A percentile compares a stretch with the other conserved stretches of the same genome.
These are phyloP conservation scores for Taeniopygia guttata DNA, from an alignment of 2,797 vertebrate genomes.

Conservation along the genomic window DNA sequence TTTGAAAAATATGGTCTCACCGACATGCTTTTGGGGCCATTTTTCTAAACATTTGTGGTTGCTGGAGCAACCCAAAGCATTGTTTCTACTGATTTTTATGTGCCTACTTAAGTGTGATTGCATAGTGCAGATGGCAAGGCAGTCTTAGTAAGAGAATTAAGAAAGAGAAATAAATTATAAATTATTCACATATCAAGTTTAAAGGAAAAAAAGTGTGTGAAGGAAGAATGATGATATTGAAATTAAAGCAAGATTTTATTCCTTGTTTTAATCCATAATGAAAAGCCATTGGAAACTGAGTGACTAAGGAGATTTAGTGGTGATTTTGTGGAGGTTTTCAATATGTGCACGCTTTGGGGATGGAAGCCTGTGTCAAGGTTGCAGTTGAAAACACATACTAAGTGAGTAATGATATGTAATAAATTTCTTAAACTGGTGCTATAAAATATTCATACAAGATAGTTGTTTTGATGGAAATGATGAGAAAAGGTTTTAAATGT, in stretches of 20 bases:
- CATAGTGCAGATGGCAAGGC: background rate
- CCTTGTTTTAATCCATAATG: background rate
- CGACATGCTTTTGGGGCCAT: background rate
- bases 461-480: background rate
- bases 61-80: background rate
- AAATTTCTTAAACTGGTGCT: background rate
- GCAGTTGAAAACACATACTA: background rate
- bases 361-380: background rate
- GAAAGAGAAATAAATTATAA: background rate
- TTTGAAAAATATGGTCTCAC: background rate
- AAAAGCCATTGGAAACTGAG: background rate
- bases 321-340: background rate
- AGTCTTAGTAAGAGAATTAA: background rate
- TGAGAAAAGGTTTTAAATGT: background rate
- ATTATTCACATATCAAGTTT: background rate
- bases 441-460: background rate
- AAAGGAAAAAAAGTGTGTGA: background rate
- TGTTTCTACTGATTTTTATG: constrained; percentile 21
- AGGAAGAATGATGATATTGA: background rate
- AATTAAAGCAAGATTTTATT: background rate
- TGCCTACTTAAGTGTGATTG: background rate
- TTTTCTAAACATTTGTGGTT: constrained; percentile 26
- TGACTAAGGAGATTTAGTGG: background rate
- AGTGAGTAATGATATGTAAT: background rate
- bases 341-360: background rate